phyloP scores from a whole-genome alignment of 2,888 invertebrate species.

The Mycalesis mineus region DNA sequence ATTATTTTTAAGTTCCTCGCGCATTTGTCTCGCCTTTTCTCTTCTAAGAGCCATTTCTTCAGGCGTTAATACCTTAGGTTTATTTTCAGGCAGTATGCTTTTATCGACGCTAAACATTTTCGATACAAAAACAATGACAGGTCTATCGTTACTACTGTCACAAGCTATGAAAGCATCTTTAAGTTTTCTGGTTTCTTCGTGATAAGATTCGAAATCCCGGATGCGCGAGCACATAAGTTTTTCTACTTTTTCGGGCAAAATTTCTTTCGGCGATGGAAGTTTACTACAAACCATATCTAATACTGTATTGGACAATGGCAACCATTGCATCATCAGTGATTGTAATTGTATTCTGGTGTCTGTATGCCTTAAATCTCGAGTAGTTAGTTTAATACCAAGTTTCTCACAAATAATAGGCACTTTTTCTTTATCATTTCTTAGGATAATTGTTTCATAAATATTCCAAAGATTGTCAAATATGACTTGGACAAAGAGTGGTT shows the following conservation, averaged over 20 bases:
- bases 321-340: slow-evolving; percentile 91
- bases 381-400: slow-evolving; percentile 85
- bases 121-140: slow-evolving; percentile 87
- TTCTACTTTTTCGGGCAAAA: slow-evolving; percentile 87
- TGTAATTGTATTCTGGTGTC: slow-evolving; percentile 88
- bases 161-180: slow-evolving; percentile 84
- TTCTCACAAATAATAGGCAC: slow-evolving; percentile 84
- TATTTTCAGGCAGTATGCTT: slow-evolving; percentile 86
- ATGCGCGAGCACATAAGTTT: slow-evolving; percentile 87
- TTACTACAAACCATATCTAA: slow-evolving; percentile 87
- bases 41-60: slow-evolving; percentile 85
- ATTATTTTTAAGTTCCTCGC: slow-evolving; percentile 75
- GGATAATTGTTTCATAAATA: slow-evolving; percentile 89
- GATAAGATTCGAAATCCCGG: slow-evolving; percentile 82
- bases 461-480: slow-evolving; percentile 94
- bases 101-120: slow-evolving; percentile 94
- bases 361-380: slow-evolving; percentile 86
- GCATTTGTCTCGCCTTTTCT: slow-evolving; percentile 81
- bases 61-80: slow-evolving; percentile 84
- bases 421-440: slow-evolving; percentile 87
- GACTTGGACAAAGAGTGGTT: slow-evolving; percentile 94
- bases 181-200: slow-evolving; percentile 82
- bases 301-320: slow-evolving; percentile 90
- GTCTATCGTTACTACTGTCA: slow-evolving; percentile 79
- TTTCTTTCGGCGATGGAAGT: slow-evolving; percentile 88